Base-by-base conservation (phyloP, 2,113 vertebrate genomes). In the Arenaria interpres region DNA sequence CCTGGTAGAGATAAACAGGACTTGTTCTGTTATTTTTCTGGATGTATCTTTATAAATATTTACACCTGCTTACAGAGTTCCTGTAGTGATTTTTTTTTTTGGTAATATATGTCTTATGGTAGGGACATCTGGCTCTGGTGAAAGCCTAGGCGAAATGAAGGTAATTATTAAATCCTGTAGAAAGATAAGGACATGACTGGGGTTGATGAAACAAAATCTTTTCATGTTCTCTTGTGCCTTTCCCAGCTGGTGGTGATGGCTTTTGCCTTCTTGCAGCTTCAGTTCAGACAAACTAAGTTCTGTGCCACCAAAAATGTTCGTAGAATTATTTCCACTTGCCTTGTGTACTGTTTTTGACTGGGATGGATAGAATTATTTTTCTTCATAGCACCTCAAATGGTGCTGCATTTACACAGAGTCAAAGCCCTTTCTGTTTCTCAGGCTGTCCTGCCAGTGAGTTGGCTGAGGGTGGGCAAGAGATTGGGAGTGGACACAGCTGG, bases 391-490 rank as follows among this genome's bases (percentile, higher is more conserved):
- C 6, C 50, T 94, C 50, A 48, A 69, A 5, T 12, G 48, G 22
- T 21, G 12, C 45, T 0, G 1, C 50, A 5, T 51, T 85, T 78
- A 37, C 39, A 39, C n/a, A 41, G 15, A 64, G 6, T 1, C 27
- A 41, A 37, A 21, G 12, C 7, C 6, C 66, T 46, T 71, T 60
- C 28, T 79, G 21, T 37, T 74, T 69, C 39, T 77, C 28, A 35
- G 7, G 3, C 60, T 37, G 22, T 15, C n/a, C 28, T 24, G 32
- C 22, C 6, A 27, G 11, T 5, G 23, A 50, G 18, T 7, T 28
- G 27, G 5, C 20, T 50, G 43, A 7, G 7, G 6, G 3, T n/a
- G 14, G 3, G 6, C 37, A 37, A 48, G 27, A 23, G 3, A 4
- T 3, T 87, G 25, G 14, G 46, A 78, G 56, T 17, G 54, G 37